These are phyloP conservation scores for Chironomus striatipennis DNA, from an alignment of 1,140 invertebrate species.

Conservation along the genomic window DNA sequence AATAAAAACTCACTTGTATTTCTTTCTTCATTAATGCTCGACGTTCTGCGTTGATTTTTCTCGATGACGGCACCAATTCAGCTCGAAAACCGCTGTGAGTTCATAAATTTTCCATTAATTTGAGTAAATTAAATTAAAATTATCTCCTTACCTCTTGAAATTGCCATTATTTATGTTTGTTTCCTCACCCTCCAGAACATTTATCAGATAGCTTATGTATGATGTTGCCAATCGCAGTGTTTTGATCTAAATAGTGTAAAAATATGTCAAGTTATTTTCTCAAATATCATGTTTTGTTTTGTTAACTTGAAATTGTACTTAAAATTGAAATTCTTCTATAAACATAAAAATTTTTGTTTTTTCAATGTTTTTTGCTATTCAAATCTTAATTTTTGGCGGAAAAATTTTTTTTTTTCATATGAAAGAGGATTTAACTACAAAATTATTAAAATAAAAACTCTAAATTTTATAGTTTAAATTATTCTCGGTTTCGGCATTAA, in stretches of 20 bases:
- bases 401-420: no score
- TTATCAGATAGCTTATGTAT: slow-evolving; percentile 80
- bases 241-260: slow-evolving; percentile 55
- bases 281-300: no score
- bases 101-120: slow-evolving; percentile 23
- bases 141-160: slow-evolving; percentile 15
- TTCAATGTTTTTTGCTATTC: no score
- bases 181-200: slow-evolving; percentile 57
- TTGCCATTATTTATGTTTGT: not conserved
- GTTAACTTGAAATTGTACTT: no score
- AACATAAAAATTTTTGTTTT: no score
- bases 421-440: no score
- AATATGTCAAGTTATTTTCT: slow-evolving; percentile 22
- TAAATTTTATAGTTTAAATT: no score
- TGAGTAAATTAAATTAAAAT: not conserved
- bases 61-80: slow-evolving; percentile 25
- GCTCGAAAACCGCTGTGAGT: slow-evolving; percentile 25
- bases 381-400: no score
- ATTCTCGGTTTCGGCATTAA: no score
- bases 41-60: slow-evolving; percentile 26
- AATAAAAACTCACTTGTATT: not conserved
- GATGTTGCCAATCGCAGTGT: slow-evolving; percentile 77
- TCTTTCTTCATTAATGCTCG: slow-evolving; percentile 19
- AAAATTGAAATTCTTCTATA: no score
- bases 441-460: no score